Conservation (phyloP, 1,140 invertebrate genomes). For the Aporrectodea caliginosa region DNA sequence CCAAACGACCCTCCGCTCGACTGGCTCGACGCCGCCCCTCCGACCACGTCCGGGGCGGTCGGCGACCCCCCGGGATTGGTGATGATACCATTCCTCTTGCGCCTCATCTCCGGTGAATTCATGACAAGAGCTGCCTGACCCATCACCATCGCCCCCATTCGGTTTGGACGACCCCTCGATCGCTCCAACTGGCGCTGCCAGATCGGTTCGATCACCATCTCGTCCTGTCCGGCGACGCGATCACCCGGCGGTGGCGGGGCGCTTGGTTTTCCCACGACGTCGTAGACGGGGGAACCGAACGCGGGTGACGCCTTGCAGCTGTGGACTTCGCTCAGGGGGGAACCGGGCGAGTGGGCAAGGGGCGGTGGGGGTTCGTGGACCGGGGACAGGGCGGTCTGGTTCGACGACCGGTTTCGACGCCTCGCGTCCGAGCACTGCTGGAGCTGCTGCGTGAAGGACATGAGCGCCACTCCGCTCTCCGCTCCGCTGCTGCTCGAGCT, state of each 20-base stretch:
- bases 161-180: conserved; percentile 43
- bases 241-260: conserved; percentile 31
- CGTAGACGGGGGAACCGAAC: conserved; percentile 15
- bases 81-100: conserved; percentile 76
- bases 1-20: conserved; percentile 56
- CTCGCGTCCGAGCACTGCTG: conserved; percentile 60
- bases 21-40: conserved; percentile 57
- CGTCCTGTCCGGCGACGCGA: conserved; percentile 26
- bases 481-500: conserved; percentile 55
- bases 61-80: conserved; percentile 77
- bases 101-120: conserved; percentile 53
- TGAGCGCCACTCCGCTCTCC: conserved; percentile 30
- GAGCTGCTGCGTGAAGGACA: conserved; percentile 72
- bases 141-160: conserved; percentile 42
- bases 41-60: conserved; percentile 38
- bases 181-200: conserved; percentile 43
- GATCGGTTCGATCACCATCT: conserved; percentile 33
- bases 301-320: conserved; percentile 36
- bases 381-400: conserved; percentile 62
- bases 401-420: conserved; percentile 50
- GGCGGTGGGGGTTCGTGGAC: conserved; percentile 74
- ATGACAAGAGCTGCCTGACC: conserved; percentile 44
- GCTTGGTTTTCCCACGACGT: conserved; percentile 36
- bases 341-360: conserved; percentile 71
- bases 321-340: conserved; percentile 67